Percentiles rank a stretch among this genome's conserved stretches.
Evolutionary conservation across 2,797 vertebrate species (phyloP).

Genomic region (Dicrostonyx torquatus): DNA sequence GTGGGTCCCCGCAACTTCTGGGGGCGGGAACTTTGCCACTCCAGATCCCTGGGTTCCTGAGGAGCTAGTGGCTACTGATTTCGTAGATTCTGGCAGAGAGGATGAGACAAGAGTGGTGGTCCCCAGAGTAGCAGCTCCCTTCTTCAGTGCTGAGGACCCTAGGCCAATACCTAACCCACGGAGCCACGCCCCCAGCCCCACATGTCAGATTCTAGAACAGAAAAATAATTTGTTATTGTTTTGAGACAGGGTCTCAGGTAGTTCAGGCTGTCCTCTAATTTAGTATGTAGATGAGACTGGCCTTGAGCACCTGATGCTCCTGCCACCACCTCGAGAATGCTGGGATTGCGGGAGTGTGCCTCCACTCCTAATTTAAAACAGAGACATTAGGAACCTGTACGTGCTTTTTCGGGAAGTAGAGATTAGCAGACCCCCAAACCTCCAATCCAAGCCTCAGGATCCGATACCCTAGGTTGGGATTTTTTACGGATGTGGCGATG

Average conservation of each 20-base stretch:
- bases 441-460: not conserved
- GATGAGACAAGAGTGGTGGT: not conserved
- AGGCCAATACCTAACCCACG: too few relatives aligned
- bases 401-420: not conserved
- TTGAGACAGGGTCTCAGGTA: not conserved
- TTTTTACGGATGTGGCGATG: slow-evolving; percentile 57
- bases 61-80: not conserved
- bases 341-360: not conserved
- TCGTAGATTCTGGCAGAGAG: not conserved
- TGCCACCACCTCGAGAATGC: not conserved
- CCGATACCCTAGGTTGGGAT: not conserved
- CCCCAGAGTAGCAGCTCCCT: not conserved
- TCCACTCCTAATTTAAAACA: not conserved
- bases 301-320: not conserved
- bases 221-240: not conserved
- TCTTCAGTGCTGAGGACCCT: not conserved
- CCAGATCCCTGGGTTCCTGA: not conserved
- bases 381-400: not conserved
- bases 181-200: not conserved
- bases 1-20: not conserved
- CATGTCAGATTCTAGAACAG: not conserved
- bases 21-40: not conserved
- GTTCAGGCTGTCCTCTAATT: not conserved
- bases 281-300: not conserved
- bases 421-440: not conserved